Evolutionary conservation across 2,888 invertebrate species (phyloP).

Genomic region (Yponomeuta evonymella): DNA sequence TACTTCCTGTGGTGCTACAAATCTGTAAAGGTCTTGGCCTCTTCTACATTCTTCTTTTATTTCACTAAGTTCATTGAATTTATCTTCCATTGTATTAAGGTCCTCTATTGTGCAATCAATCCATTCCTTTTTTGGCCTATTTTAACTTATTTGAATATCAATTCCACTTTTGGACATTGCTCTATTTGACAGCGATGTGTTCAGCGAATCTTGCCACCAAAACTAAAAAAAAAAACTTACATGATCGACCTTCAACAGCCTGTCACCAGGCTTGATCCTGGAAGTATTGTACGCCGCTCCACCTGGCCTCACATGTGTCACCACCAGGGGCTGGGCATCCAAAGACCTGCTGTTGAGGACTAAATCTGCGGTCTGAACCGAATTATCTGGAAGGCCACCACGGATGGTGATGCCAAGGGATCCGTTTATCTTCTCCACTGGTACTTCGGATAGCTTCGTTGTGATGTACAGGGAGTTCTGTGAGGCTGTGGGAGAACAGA

Average conservation of each 20-base stretch:
- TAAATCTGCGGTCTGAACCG: slow-evolving; percentile 75
- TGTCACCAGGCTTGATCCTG: slow-evolving; percentile 92
- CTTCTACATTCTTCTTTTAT: no score
- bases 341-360: slow-evolving; percentile 75
- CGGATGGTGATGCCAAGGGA: slow-evolving; percentile 93
- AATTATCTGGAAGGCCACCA: slow-evolving; percentile 81
- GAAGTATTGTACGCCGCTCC: slow-evolving; percentile 95
- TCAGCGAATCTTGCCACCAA: not conserved
- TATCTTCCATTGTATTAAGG: no score
- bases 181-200: not conserved
- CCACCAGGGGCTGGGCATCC: slow-evolving; percentile 84
- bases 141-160: no score
- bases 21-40: no score
- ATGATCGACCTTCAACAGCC: slow-evolving; percentile 90
- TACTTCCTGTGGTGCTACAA: no score
- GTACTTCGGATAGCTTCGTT: slow-evolving; percentile 86
- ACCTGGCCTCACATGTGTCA: slow-evolving; percentile 91
- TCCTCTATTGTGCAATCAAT: not conserved
- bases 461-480: slow-evolving; percentile 85
- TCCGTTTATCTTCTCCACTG: slow-evolving; percentile 86
- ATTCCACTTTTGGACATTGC: no score
- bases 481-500: slow-evolving; percentile 58
- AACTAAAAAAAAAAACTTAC: slow-evolving; percentile 50
- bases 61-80: no score
- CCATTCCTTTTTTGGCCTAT: not conserved